phyloP scores from a whole-genome alignment of 1,140 invertebrate species.

The Scaptomyza graminum region DNA sequence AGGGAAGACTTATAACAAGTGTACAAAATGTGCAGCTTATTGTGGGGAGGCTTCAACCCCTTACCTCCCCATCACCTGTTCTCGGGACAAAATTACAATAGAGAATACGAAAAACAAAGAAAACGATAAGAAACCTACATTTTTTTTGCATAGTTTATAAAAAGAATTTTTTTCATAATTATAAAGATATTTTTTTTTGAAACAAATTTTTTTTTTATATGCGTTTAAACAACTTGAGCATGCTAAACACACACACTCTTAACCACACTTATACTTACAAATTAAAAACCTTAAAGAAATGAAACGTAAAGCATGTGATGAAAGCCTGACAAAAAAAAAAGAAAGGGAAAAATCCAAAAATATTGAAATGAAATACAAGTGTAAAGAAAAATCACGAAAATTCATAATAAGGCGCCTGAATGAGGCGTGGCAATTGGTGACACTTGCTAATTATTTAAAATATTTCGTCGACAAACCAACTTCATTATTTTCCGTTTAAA shows the following conservation, averaged over 20 bases:
- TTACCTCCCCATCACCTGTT: conserved; percentile 25
- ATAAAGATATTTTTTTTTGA: conserved; percentile 39
- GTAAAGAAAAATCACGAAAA: conserved; percentile 20
- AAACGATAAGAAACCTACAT: conserved; percentile 12
- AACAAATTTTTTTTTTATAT: conserved; percentile 26
- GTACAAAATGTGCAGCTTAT: conserved; percentile 32
- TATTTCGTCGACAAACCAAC: no score
- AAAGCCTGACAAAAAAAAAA: conserved; percentile 25
- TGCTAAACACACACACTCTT: conserved; percentile 30
- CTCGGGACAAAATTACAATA: conserved; percentile 42
- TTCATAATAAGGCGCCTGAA: background rate
- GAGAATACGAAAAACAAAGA: conserved; percentile 11
- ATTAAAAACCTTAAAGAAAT: conserved; percentile 20
- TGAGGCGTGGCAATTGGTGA: conserved; percentile 14
- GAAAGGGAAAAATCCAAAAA: conserved; percentile 17
- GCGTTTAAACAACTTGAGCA: conserved; percentile 42
- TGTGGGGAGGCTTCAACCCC: conserved; percentile 10
- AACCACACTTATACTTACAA: conserved; percentile 5
- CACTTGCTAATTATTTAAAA: background rate
- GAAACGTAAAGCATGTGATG: conserved; percentile 42
- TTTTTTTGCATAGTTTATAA: conserved; percentile 51
- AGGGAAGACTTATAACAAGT: conserved; percentile 11
- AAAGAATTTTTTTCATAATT: conserved; percentile 47
- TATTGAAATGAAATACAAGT: conserved; percentile 12
- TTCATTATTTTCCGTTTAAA: conserved; percentile 20